phyloP scores from a whole-genome alignment of 2,113 vertebrate genomes.

The Clarias gariepinus region DNA sequence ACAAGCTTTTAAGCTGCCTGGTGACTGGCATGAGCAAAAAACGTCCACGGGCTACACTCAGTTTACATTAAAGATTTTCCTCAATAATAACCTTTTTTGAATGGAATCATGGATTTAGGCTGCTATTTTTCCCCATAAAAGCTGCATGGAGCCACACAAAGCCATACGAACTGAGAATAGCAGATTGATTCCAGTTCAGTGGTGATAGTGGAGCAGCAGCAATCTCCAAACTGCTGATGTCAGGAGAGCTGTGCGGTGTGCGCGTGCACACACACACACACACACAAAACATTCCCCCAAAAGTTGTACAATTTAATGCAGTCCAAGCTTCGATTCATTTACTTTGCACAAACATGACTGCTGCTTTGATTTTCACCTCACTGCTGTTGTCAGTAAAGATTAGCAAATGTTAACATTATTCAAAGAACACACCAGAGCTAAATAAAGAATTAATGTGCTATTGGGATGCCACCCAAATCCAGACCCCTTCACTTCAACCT shows the following conservation, averaged over 20 bases:
- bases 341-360: background rate
- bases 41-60: background rate
- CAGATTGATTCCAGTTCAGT: slow-evolving; percentile 28
- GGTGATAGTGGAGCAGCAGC: slow-evolving; percentile 18
- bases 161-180: background rate
- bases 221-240: slow-evolving; percentile 40
- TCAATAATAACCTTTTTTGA: background rate
- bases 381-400: slow-evolving; percentile 13
- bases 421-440: background rate
- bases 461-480: slow-evolving; percentile 11
- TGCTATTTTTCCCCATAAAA: background rate
- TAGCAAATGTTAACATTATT: slow-evolving; percentile 8
- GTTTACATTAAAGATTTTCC: no score
- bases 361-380: background rate
- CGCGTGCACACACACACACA: slow-evolving; percentile 50
- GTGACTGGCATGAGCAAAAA: background rate
- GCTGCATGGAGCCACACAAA: slow-evolving; percentile 2
- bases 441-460: slow-evolving; percentile 9
- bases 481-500: slow-evolving; percentile 4
- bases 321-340: background rate
- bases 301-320: slow-evolving; percentile 8
- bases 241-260: slow-evolving; percentile 33
- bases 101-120: background rate
- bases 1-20: background rate
- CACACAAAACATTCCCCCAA: background rate